Base-by-base conservation (phyloP, 2,797 vertebrate genomes). In the Microchirus variegatus region DNA sequence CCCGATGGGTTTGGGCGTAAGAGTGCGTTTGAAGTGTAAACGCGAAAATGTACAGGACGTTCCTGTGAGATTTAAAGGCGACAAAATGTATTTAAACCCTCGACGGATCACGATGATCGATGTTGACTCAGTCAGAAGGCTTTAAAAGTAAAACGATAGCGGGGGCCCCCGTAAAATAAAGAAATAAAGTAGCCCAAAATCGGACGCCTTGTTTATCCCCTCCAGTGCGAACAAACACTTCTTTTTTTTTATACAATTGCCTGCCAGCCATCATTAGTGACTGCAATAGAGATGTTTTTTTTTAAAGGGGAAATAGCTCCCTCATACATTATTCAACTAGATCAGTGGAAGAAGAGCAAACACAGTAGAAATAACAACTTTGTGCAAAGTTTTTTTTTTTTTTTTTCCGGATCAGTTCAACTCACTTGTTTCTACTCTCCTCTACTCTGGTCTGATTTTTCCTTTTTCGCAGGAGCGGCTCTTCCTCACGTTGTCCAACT, bases 401-500 rank as follows among this genome's bases (percentile, higher is more conserved):
- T n/a, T n/a, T n/a, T n/a, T n/a, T n/a, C n/a, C 35, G 6, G 16
- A 46, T 60, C 13, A 1, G 1, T 50, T 74, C 15, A 77, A 77
- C 4, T n/a, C 61, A 19, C 18, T 16, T 57, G 1, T 77, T n/a
- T n/a, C n/a, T n/a, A n/a, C 16, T 59, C 49, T 81, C 43, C 51
- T 22, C 22, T 14, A 77, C 83, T 40, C 50, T 13, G 78, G 83
- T 40, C 52, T 16, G 38, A 0, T 31, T 31, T 31, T 31, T 0
- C 1, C 7, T 31, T 31, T 59, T 71, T 10, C 48, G 36, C 82
- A 99, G 97, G 97, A 99, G 77, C 93, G 97, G 70, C 94, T 98
- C 90, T 98, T 99, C 90, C 93, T 99, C 41, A 97, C 95, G 0
- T 78, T 98, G 77, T 97, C 97, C 88, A 99, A 99, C 91, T 98